Conservation (phyloP, 2,888 invertebrate species). For the Rhimphoctona megacephalus region DNA sequence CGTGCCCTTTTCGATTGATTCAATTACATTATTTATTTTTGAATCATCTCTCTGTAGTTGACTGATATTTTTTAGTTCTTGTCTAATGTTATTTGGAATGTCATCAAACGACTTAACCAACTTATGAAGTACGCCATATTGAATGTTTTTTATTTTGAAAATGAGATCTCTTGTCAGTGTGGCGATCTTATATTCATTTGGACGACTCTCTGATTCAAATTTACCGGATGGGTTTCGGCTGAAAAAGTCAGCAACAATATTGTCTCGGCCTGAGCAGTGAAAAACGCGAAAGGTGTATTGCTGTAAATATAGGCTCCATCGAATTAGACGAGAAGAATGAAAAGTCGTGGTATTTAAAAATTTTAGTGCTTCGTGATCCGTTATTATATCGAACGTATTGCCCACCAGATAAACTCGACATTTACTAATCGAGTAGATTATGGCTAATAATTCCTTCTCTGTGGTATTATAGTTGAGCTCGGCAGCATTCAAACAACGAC, state of each 20-base stretch:
- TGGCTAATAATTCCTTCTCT: constrained; percentile 41
- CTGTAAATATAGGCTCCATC: constrained; percentile 2
- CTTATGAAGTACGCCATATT: not conserved
- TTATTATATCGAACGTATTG: constrained; percentile 70
- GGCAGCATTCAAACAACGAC: constrained; percentile 60
- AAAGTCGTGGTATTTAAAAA: constrained; percentile 66
- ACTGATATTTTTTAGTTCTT: too few relatives aligned
- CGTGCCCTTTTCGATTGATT: too few relatives aligned
- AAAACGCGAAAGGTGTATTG: not conserved
- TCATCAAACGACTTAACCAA: too few relatives aligned
- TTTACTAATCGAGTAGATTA: constrained; percentile 66
- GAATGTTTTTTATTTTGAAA: not conserved
- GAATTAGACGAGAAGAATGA: not conserved
- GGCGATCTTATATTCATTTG: not conserved
- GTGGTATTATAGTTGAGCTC: constrained; percentile 12
- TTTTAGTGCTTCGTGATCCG: constrained; percentile 60
- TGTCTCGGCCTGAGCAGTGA: constrained; percentile 67
- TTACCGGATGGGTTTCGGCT: constrained; percentile 66
- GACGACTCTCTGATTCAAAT: not conserved
- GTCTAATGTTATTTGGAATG: too few relatives aligned
- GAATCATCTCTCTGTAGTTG: too few relatives aligned
- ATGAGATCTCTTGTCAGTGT: not conserved
- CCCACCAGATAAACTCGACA: constrained; percentile 70
- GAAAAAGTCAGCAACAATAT: constrained; percentile 70
- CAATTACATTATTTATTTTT: too few relatives aligned